Evolutionary conservation across 2,113 vertebrate genomes (phyloP).

Genomic region (Camelus bactrianus): DNA sequence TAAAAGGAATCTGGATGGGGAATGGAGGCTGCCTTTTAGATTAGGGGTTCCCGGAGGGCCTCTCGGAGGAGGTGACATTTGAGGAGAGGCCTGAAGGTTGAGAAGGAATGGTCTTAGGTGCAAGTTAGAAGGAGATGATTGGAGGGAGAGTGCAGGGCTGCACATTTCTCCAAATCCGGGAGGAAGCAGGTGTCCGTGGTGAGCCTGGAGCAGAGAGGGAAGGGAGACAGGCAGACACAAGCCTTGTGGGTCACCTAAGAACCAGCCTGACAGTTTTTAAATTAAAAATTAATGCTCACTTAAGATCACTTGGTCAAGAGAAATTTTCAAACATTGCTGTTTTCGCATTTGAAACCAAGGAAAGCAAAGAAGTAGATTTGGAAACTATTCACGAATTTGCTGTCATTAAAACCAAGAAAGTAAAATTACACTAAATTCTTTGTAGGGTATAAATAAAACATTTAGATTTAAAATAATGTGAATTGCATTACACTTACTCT

Average conservation of each 20-base stretch:
- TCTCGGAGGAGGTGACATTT: not conserved
- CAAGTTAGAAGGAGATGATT: too few species aligned
- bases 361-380: not conserved
- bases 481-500: not conserved
- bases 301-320: not conserved
- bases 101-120: not conserved
- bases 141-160: too few species aligned
- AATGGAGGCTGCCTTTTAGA: not conserved
- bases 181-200: too few species aligned
- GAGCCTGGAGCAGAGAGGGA: not conserved
- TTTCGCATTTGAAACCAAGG: not conserved
- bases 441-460: not conserved
- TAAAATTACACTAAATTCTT: not conserved
- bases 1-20: not conserved
- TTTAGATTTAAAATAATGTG: not conserved
- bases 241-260: rapidly evolving
- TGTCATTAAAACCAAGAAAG: not conserved
- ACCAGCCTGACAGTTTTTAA: not conserved
- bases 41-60: not conserved
- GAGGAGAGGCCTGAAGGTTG: not conserved
- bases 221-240: rapidly evolving
- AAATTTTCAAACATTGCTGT: not conserved
- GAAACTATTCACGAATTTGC: not conserved
- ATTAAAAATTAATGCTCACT: not conserved
- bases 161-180: too few species aligned